These are phyloP conservation scores for Amphiprion percula DNA, from an alignment of 2,113 vertebrate species.

Conservation along the genomic window DNA sequence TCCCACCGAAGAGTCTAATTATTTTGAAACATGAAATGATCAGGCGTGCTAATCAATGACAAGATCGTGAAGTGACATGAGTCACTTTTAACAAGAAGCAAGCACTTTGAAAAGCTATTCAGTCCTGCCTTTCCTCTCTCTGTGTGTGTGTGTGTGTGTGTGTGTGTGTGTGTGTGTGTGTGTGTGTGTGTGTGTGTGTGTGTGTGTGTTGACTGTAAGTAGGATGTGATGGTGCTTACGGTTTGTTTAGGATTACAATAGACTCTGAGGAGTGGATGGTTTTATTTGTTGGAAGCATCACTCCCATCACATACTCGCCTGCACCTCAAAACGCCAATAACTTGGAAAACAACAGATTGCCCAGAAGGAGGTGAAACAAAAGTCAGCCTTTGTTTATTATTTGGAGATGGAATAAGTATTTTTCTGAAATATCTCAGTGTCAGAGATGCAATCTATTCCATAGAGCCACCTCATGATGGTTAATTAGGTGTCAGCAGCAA, in stretches of 20 bases:
- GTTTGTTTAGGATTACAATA: constrained; percentile 72
- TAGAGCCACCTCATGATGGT: constrained; percentile 51
- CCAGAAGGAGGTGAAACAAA: constrained; percentile 63
- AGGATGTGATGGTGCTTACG: constrained; percentile 48
- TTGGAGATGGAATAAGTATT: constrained; percentile 46
- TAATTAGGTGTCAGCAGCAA: constrained; percentile 76
- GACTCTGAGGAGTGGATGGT: constrained; percentile 48
- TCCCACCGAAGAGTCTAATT: constrained; percentile 30
- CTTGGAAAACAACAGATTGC: constrained; percentile 70
- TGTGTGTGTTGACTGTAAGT: constrained; percentile 39
- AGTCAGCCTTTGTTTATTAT: constrained; percentile 69
- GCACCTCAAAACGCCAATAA: constrained; percentile 69
- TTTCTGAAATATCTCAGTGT: constrained; percentile 54
- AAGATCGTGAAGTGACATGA: constrained; percentile 44
- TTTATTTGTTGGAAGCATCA: constrained; percentile 63
- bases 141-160: not conserved
- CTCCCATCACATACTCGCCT: constrained; percentile 54
- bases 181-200: not conserved
- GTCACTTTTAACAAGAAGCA: constrained; percentile 31
- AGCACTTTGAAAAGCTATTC: constrained; percentile 40
- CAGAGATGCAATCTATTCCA: constrained; percentile 54
- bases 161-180: not conserved
- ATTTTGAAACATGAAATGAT: constrained; percentile 43
- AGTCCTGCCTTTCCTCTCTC: not conserved
- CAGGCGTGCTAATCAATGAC: constrained; percentile 53